Base-by-base conservation (phyloP, 1,140 invertebrate species). In the Holcopasites calliopsidis region DNA sequence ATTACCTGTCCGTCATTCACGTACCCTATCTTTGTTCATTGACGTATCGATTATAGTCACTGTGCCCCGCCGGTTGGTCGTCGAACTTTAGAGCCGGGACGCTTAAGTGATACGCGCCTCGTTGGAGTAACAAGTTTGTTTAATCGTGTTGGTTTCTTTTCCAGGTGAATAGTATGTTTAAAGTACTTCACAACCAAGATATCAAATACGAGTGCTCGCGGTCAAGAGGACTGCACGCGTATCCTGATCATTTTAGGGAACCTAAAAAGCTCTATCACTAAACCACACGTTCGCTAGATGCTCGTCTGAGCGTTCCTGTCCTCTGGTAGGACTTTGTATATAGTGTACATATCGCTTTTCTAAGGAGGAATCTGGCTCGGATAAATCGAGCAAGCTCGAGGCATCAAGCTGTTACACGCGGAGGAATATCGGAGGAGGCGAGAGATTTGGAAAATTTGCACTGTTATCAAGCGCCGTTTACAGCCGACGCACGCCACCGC, bases 171-270 rank as follows among this genome's bases (percentile, higher is more conserved):
- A 91, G 88, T 91, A 91, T 91, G 90, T 80, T 80, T 87, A 90
- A 86, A 88, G 88, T 87, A 90, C 83, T 85, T 80, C 85, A 82
- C 65, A 80, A 77, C 71, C 83, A 87, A 69, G 88, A 90, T 85
- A 85, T 88, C 55, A 88, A 89, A 87, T 86, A 88, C 86, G 88
- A 90, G 85, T 88, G 86, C 74, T 86, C 83, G 87, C 88, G 84
- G 87, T 88, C 89, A 61, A 85, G 86, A 77, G 88, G 84, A 74
- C 86, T 90, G 83, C 86, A 90, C 78, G 88, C 87, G 83, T 91
- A 88, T 84, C 90, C 90, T 44, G 88, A 91, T 84, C 90, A 91
- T 65, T 91, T 91, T 78, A 90, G 88, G 87, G 90, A 91, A 88
- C 64, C 82, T 58, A 70, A 80, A 69, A 62, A 73, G 35, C n/a